A percentile compares a stretch with the other conserved stretches of the same genome.
These are phyloP conservation scores for Epistrophella euchroma DNA, from an alignment of 2,888 invertebrate genomes.

Conservation along the genomic window DNA sequence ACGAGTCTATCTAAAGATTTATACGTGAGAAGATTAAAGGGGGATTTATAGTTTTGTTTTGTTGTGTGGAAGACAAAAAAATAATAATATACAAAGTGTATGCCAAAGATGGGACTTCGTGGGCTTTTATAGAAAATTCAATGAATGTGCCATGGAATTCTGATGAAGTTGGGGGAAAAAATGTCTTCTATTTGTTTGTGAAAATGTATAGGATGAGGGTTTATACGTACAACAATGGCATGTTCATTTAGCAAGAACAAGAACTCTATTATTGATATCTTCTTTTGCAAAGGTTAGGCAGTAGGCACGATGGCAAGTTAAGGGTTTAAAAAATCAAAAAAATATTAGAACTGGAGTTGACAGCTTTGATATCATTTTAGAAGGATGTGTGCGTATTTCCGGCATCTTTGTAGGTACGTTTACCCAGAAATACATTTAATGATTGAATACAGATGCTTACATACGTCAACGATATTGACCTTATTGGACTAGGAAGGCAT, in stretches of 20 bases:
- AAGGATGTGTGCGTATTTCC: not conserved
- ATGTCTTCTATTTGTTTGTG: conserved; percentile 43
- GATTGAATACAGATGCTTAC: too few species aligned
- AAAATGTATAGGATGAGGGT: conserved; percentile 16
- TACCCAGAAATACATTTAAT: too few species aligned
- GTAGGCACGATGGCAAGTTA: too few species aligned
- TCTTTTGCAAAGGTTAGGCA: not conserved
- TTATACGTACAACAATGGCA: not conserved
- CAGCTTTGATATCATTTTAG: not conserved
- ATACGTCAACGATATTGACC: too few species aligned
- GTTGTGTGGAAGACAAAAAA: not conserved
- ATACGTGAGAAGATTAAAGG: conserved; percentile 43
- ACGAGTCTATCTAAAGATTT: not conserved
- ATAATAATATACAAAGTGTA: conserved; percentile 12
- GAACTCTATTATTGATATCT: not conserved
- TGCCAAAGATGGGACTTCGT: conserved; percentile 18
- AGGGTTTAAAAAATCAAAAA: not conserved
- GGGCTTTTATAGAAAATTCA: conserved; percentile 14
- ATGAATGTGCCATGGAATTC: conserved; percentile 42
- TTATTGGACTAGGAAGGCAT: too few species aligned
- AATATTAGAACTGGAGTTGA: not conserved
- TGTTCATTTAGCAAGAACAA: not conserved
- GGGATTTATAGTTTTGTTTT: conserved; percentile 9
- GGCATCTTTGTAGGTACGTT: too few species aligned
- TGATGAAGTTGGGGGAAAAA: conserved; percentile 34